Percentiles rank a stretch among this genome's conserved stretches.
Evolutionary conservation across 2,888 invertebrate genomes (phyloP).

Genomic region (Biston stratarius): DNA sequence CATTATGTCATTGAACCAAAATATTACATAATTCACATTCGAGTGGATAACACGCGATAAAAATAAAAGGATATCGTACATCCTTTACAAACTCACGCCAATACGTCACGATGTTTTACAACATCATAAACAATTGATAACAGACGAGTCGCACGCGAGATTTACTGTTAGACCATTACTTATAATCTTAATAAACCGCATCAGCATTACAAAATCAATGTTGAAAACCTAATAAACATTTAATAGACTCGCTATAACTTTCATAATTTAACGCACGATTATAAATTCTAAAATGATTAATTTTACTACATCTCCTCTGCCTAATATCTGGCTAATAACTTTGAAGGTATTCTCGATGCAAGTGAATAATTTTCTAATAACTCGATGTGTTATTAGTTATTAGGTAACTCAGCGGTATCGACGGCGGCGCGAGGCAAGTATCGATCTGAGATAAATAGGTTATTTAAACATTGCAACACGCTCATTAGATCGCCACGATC

Average conservation of each 20-base stretch:
- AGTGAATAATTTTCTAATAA: constrained; percentile 40
- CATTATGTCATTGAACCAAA: constrained; percentile 44
- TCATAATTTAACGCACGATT: constrained; percentile 37
- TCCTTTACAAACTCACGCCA: constrained; percentile 54
- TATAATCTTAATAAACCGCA: constrained; percentile 34
- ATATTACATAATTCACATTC: constrained; percentile 38
- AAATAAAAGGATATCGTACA: constrained; percentile 15
- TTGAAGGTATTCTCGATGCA: constrained; percentile 26
- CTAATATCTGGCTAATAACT: constrained; percentile 26
- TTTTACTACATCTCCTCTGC: constrained; percentile 31
- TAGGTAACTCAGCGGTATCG: constrained; percentile 36
- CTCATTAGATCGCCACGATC: constrained; percentile 56
- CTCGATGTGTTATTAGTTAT: constrained; percentile 44
- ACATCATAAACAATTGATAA: constrained; percentile 56
- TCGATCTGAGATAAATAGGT: constrained; percentile 61
- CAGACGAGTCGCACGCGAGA: constrained; percentile 51
- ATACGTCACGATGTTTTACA: constrained; percentile 52
- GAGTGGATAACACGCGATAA: constrained; percentile 40
- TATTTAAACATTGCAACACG: constrained; percentile 67
- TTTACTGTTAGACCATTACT: constrained; percentile 51
- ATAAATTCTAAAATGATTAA: constrained; percentile 45
- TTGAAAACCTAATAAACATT: constrained; percentile 43
- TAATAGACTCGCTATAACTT: constrained; percentile 35
- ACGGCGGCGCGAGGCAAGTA: constrained; percentile 45
- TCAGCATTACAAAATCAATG: constrained; percentile 45